A percentile compares a stretch with the other conserved stretches of the same genome.
Evolutionary conservation across 2,888 invertebrate species (phyloP).

Genomic region (Synergus gifuensis): DNA sequence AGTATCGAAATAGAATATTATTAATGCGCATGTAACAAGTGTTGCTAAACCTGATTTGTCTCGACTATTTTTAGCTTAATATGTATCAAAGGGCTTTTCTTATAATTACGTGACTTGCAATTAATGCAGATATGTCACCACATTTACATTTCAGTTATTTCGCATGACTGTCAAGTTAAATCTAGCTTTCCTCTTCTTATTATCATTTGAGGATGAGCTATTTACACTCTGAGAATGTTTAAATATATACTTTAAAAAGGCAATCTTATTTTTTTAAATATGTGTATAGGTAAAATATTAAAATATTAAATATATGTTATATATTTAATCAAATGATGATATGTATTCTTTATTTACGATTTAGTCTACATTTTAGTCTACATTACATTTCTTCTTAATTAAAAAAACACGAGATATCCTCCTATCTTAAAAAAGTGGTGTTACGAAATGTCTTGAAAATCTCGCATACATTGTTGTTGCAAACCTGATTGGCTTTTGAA

Average conservation of each 20-base stretch:
- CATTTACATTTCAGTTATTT: not conserved
- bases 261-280: not conserved
- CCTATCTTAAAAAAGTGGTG: too few species aligned
- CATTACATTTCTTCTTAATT: too few species aligned
- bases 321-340: too few species aligned
- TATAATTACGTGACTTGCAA: not conserved
- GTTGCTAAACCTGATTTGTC: not conserved
- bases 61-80: conserved; percentile 1
- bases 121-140: not conserved
- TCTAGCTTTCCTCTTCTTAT: not conserved
- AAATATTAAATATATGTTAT: too few species aligned
- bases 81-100: not conserved
- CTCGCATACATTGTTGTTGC: too few species aligned
- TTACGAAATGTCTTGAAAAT: too few species aligned
- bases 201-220: too few species aligned
- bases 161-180: not conserved
- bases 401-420: too few species aligned
- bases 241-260: not conserved
- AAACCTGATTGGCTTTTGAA: too few species aligned
- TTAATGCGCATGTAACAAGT: conserved; percentile 25
- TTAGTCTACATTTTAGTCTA: too few species aligned
- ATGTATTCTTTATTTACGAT: too few species aligned
- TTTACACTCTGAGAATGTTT: not conserved
- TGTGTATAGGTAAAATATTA: too few species aligned
- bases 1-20: conserved; percentile 1